These are phyloP conservation scores for Centropus unirufus DNA, from an alignment of 2,113 vertebrate genomes.

Conservation along the genomic window DNA sequence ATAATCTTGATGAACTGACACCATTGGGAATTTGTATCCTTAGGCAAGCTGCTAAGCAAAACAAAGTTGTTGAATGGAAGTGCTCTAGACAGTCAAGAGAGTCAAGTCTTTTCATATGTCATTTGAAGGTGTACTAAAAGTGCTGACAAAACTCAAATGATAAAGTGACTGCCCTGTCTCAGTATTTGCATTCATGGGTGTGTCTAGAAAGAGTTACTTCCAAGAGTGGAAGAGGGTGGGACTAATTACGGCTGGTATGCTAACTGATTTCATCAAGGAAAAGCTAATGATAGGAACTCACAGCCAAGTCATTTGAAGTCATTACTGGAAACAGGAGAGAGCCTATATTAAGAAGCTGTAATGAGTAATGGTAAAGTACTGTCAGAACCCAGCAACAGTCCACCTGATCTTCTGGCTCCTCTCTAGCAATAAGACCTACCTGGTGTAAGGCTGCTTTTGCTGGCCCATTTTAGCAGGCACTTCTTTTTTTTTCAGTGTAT, in stretches of 20 bases:
- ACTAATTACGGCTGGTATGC: background rate
- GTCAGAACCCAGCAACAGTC: background rate
- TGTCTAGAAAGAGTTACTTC: constrained; percentile 19
- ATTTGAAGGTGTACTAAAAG: constrained; percentile 18
- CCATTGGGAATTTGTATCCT: constrained; percentile 29
- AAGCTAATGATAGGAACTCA: constrained; percentile 14
- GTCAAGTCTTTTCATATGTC: background rate
- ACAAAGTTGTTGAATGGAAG: constrained; percentile 12
- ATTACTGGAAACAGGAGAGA: constrained; percentile 1
- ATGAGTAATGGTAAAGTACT: background rate
- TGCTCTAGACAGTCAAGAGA: background rate
- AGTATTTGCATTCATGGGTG: background rate
- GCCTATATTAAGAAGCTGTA: constrained; percentile 24
- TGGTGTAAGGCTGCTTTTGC: background rate
- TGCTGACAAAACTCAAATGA: constrained; percentile 18
- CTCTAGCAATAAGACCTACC: background rate
- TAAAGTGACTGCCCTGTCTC: constrained; percentile 5
- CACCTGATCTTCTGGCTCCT: background rate
- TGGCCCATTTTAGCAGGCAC: background rate
- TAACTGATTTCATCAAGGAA: constrained; percentile 45
- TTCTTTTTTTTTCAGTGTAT: background rate
- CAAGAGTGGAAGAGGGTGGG: constrained; percentile 13
- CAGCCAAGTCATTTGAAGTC: constrained; percentile 21
- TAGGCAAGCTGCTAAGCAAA: constrained; percentile 29
- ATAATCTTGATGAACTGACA: constrained; percentile 25